phyloP scores from a whole-genome alignment of 2,797 vertebrate genomes.

The Aselliscus stoliczkanus region DNA sequence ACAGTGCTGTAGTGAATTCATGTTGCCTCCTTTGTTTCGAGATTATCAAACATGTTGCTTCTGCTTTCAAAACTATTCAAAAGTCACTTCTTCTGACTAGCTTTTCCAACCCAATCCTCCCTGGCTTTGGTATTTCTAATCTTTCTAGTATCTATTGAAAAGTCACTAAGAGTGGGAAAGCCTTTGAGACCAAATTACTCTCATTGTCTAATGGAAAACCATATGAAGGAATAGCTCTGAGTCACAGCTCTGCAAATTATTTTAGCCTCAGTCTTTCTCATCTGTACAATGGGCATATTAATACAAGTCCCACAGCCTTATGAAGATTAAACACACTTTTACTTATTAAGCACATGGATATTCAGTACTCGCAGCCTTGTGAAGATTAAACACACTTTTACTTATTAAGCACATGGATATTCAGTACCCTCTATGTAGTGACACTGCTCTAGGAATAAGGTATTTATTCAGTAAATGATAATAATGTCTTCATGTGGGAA shows the following conservation, averaged over 20 bases:
- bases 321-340: background rate
- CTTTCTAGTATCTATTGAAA: background rate
- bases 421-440: background rate
- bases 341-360: background rate
- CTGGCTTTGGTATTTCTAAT: background rate
- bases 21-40: background rate
- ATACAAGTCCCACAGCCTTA: background rate
- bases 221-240: background rate
- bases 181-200: background rate
- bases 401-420: background rate
- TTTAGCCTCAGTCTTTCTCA: background rate
- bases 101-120: background rate
- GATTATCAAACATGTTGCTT: background rate
- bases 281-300: slow-evolving; percentile 4
- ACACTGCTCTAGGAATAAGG: background rate
- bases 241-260: background rate
- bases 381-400: background rate
- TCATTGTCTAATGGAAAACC: background rate
- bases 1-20: background rate
- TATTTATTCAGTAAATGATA: background rate
- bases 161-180: background rate
- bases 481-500: background rate
- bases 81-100: background rate
- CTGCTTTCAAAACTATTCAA: background rate
- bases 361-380: background rate